Base-by-base conservation (phyloP, 2,113 vertebrate species). In the Cardinalis cardinalis region DNA sequence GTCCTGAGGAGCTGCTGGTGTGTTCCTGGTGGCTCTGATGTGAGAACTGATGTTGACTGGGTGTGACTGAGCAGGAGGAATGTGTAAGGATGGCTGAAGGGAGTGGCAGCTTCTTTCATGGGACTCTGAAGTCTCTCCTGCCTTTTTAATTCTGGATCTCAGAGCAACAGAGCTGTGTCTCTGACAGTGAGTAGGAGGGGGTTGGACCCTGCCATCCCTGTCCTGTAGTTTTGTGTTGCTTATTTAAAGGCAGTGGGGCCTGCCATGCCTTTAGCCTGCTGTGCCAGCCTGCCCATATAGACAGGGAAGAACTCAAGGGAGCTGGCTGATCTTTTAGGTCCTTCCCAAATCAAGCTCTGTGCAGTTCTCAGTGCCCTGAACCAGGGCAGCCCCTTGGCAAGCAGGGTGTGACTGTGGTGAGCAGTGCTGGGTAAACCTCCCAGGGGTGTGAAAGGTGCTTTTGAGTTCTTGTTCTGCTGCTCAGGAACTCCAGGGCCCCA, bases 61-160 rank as follows among this genome's bases (percentile, higher is more conserved):
- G 44, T 0, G 51, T 55, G 34, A 6, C 21, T 24, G 38, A 29
- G 46, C 41, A 56, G 43, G 10, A 51, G 60, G 12, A 59, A 5
- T 1, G 21, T 18, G 26, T 8, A 14, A 36, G 41, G 31, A 16
- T n/a, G 5, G 48, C 14, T 41, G 16, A 23, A 12, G 26, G 26
- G 11, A 70, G 2, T 6, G 24, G 24, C 44, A 14, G 5, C 26
- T 73, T 23, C 55, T 23, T 14, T 38, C 8, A 7, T 0, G 0
- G 51, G 5, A 5, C 20, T 82, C 5, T 58, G 84, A 15, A 56
- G 20, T 32, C 24, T 38, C 19, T 12, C 25, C 14, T 41, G 12
- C 21, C 24, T 17, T 40, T 36, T 16, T 28, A 6, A 10, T n/a
- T 32, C 41, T 66, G 24, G 7, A 7, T 59, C n/a, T 34, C 5